Conservation (phyloP, 1,140 invertebrate species). For the Babylonia areolata region DNA sequence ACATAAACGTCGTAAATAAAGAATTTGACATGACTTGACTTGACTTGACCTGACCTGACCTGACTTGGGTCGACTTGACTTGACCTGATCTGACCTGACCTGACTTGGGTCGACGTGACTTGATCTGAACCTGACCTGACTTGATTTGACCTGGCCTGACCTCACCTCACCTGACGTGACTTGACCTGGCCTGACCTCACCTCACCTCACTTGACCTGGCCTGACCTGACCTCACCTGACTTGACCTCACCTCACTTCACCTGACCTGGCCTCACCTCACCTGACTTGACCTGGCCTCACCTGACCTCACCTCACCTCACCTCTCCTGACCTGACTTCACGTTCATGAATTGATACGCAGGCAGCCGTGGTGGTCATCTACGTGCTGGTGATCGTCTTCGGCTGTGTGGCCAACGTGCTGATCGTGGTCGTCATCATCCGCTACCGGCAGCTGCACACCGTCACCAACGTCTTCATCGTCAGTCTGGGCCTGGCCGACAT, state of each 20-base stretch:
- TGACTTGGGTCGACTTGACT: slow-evolving; percentile 32
- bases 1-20: too few relatives aligned
- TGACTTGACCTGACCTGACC: slow-evolving; percentile 37
- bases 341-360: slow-evolving; percentile 40
- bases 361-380: slow-evolving; percentile 71
- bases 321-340: slow-evolving; percentile 22
- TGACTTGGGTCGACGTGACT: slow-evolving; percentile 35
- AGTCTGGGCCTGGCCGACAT: slow-evolving; percentile 98
- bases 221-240: slow-evolving; percentile 38
- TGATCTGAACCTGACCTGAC: slow-evolving; percentile 21
- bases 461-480: slow-evolving; percentile 98
- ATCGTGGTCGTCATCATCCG: slow-evolving; percentile 90
- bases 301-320: slow-evolving; percentile 9
- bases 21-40: slow-evolving; percentile 37
- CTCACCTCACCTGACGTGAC: slow-evolving; percentile 14
- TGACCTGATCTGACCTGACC: slow-evolving; percentile 47
- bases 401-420: slow-evolving; percentile 86
- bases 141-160: slow-evolving; percentile 35
- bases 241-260: slow-evolving; percentile 31
- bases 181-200: slow-evolving; percentile 37
- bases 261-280: slow-evolving; percentile 44
- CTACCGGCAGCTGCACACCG: slow-evolving; percentile 95
- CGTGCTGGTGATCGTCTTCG: slow-evolving; percentile 73
- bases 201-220: slow-evolving; percentile 36
- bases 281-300: slow-evolving; percentile 44